Base-by-base conservation (phyloP, 2,888 invertebrate genomes). In the Caenorhabditis angaria region DNA sequence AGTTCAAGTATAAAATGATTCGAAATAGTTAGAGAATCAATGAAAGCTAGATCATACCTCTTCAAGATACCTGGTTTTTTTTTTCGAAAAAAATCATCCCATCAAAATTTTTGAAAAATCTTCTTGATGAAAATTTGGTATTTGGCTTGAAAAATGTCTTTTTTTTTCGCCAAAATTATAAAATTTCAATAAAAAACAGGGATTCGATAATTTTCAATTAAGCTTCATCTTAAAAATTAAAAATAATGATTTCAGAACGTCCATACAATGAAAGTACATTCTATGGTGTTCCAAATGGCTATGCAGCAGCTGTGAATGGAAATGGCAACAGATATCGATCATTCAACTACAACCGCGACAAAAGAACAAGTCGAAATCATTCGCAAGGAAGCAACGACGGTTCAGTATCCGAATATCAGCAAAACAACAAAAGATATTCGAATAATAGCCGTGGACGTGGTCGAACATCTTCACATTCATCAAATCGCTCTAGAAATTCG, bases 341-440 rank as follows among this genome's bases (percentile, higher is more conserved):
- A 3, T 35, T 58, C 28, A 22, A 29, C 41, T 29, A 56, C 14
- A 24, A 25, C 14, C 35, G 22, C 47, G 48, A 50, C n/a, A 55
- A 55, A 27, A 51, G 58, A 12, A 47, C 53, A 22, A 51, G n/a
- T 8, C 58, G 70, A 3, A 41, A 41, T 28, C 62, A 53, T 18
- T 70, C 65, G 18, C 65, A 70, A 59, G 65, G 61, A 32, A 27
- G 25, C 27, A 62, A 61, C 0, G 65, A 70, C 22, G 65, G 48
- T 22, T 65, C 70, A 1, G 70, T 61, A 18, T 55, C 57, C 24
- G 22, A 20, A 22, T 20, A 50, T 8, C 53, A 59, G 12, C 35
- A 50, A 24, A 53, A 57, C 48, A 25, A n/a, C 20, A 14, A 14
- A n/a, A 18, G 32, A n/a, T 51, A 53, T 20, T 28, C 56, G n/a